Percentiles rank a stretch among this genome's conserved stretches.
Evolutionary conservation across 2,113 vertebrate species (phyloP).

Genomic region (Butorides virescens): DNA sequence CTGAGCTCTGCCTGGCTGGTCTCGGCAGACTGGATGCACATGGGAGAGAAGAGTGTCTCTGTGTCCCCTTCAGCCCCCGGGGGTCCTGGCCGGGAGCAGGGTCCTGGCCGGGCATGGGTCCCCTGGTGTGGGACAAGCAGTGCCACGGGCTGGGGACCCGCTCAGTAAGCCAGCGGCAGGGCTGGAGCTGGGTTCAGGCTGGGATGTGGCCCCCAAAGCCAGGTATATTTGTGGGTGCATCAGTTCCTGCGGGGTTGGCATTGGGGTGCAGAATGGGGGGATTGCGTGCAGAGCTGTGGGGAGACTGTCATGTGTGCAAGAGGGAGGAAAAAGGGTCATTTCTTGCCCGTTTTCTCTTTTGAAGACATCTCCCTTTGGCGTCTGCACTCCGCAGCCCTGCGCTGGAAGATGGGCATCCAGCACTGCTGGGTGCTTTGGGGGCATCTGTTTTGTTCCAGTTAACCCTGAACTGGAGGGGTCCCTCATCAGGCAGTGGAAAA

Average conservation of each 20-base stretch:
- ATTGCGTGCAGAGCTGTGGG: neutral
- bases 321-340: neutral
- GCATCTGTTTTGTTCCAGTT: neutral
- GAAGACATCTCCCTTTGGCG: neutral
- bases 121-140: neutral
- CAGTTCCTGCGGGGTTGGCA: neutral
- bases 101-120: no score
- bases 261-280: neutral
- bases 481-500: neutral
- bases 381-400: neutral
- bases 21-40: neutral
- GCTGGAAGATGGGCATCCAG: neutral
- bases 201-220: neutral
- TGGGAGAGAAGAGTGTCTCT: neutral
- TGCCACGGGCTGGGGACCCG: neutral
- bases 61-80: neutral
- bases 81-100: neutral
- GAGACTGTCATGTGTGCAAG: rapidly evolving
- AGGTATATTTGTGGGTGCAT: neutral
- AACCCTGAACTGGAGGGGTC: neutral
- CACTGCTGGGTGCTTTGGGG: neutral
- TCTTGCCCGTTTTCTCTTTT: neutral
- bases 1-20: neutral
- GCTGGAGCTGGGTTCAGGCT: neutral
- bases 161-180: neutral